Evolutionary conservation across 2,113 vertebrate genomes (phyloP), one percentile per base, ranked within the genome.

Genomic region (Oreotrochilus melanogaster): DNA sequence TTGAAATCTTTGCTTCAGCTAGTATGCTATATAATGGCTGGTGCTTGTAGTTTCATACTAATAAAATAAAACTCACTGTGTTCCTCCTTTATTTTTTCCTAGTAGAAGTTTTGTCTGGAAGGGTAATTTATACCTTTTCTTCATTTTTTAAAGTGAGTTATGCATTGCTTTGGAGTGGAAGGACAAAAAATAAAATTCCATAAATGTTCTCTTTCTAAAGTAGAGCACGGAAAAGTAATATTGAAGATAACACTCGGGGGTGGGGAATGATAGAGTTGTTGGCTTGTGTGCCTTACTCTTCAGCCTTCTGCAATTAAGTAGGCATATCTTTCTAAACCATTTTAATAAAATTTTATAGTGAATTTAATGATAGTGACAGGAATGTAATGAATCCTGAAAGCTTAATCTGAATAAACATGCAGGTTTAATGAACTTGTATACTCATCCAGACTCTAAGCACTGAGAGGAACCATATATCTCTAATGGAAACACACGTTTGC

Each of bases 341-440:
- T 66, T 90, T 22, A 88, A 86, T 86, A 61, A 73, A 27, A 30
- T 60, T 86, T 70, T n/a, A 62, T 22, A 54, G 15, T 50, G 33
- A 88, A 66, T 53, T 76, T 73, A 76, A 25, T 80, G 42, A 39
- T 70, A 73, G 24, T 58, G 35, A 10, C 25, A 80, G 37, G 31
- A 80, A 48, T 48, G 51, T 19, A 80, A 88, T 80, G 67, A 94
- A 92, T 94, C 90, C 58, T 73, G 62, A 79, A 90, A 88, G 58
- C 28, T 65, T 86, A 66, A 82, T 66, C 64, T 86, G 75, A 58
- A 86, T 78, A 73, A 86, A 51, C 16, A 47, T 66, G 24, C 18
- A 83, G 21, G 24, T 70, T 82, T 88, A 80, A 93, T 39, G 28
- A 90, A 76, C 25, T 70, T 70, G 5, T 47, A 60, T 71, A 51